Base-by-base conservation (phyloP, 2,888 invertebrate genomes). In the Quadriops clusia region DNA sequence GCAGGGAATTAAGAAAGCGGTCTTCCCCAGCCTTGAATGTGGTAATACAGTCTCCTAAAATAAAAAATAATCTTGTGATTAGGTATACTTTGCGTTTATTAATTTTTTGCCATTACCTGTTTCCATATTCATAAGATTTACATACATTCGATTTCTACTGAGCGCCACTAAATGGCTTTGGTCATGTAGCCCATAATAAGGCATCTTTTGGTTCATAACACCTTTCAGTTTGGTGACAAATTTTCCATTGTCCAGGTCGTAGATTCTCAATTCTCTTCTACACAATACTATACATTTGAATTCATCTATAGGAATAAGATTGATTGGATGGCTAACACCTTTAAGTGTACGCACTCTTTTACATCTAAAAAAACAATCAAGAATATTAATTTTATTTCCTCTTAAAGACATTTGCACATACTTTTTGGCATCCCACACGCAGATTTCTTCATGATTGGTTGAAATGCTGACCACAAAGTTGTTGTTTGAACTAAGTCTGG, bases 141-240 rank as follows among this genome's bases (percentile, higher is more conserved):
- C 84, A 51, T 85, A 86, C 86, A 87, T 86, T 48, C 86, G 64
- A 64, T 89, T 89, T 34, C 89, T 66, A 5, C 87, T 80, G 18
- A 90, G 65, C 3, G 86, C 79, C 17, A 89, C 87, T 38, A 82
- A 63, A 54, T 87, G 86, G 28, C 73, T 72, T 28, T 72, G 61
- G 62, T 85, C 83, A 55, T 87, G 84, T 6, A 86, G 68, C 1
- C 85, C 87, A 60, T 80, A 90, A 58, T 75, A 87, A 33, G 89
- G 86, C 86, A 87, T 85, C 60, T 85, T 86, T 58, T 89, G 86
- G 64, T 89, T 89, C 84, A 89, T 87, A 15, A 89, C 83, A 17
- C 84, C 84, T 52, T 84, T 81, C 24, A 86, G 59, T 21, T 82
- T 77, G 7, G 78, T 76, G 47, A 80, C 50, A 54, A 76, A 72